phyloP scores from a whole-genome alignment of 2,888 invertebrate species.

The Gandaritis pyraliata region DNA sequence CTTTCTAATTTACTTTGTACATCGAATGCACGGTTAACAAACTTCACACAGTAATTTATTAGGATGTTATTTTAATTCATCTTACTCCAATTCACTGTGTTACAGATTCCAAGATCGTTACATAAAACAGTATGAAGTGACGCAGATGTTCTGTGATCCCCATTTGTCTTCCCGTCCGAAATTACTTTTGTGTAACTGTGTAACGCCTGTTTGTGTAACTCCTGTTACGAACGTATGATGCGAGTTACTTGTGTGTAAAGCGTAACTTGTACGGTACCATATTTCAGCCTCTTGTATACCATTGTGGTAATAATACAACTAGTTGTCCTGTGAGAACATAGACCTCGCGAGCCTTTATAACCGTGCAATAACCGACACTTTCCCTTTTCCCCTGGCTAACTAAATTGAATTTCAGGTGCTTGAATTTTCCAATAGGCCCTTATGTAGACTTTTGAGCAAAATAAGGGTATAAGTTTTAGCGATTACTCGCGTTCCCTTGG shows the following conservation, averaged over 20 bases:
- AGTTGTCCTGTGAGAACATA: no score
- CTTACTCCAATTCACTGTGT: conserved; percentile 5
- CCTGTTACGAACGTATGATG: conserved; percentile 4
- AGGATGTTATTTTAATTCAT: not conserved
- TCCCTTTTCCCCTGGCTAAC: no score
- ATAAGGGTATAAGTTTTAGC: no score
- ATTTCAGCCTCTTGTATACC: no score
- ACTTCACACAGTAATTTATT: not conserved
- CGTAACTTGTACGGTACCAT: not conserved
- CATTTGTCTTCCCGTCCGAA: conserved; percentile 39
- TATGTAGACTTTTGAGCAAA: no score
- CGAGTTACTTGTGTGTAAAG: conserved; percentile 7
- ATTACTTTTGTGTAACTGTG: conserved; percentile 27
- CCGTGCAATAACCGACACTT: no score
- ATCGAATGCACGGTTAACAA: not conserved
- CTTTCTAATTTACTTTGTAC: no score
- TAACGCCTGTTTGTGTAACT: conserved; percentile 1
- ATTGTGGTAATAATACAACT: no score
- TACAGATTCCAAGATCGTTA: conserved; percentile 16
- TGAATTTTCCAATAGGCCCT: no score
- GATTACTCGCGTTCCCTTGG: no score
- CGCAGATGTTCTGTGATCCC: conserved; percentile 38
- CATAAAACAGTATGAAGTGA: conserved; percentile 29
- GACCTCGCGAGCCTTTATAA: no score
- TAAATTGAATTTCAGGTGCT: no score